Evolutionary conservation across 2,797 vertebrate genomes (phyloP), one percentile per base, ranked within the genome.

Genomic region (Pygocentrus nattereri): DNA sequence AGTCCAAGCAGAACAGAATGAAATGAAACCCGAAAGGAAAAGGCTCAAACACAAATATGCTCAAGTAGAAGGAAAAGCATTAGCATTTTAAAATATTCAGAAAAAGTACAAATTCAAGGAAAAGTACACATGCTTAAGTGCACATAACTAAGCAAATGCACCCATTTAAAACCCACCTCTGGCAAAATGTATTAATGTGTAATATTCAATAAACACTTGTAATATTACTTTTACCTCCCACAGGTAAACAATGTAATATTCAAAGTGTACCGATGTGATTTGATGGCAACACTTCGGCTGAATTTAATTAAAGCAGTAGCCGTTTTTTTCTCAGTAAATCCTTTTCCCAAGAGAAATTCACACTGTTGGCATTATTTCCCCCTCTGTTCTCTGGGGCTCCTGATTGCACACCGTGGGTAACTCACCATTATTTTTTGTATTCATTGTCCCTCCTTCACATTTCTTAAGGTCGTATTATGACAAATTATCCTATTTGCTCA

Each of bases 381-480:
- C 58, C 86, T 81, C 76, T 78, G 73, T 78, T 44, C 41, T 12
- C 12, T 41, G 8, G 81, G 72, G 74, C 82, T 81, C 80, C 83
- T 86, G 84, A 89, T 82, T 84, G 80, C 80, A 85, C 85, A 76
- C 75, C 75, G 72, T 62, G 64, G 72, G 78, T 89, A 88, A 87
- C 86, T 81, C 83, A 77, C 87, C 85, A 88, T 86, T 88, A 87
- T 78, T 84, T 81, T 85, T 87, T 84, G 73, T 78, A 70, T 78
- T 83, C 75, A 81, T 75, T 70, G 82, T 85, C 76, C 75, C 68
- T 76, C 72, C 76, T 68, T 54, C 25, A 84, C 61, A 82, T 83
- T 82, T 87, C 82, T 75, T 87, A 86, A 83, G 80, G 84, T 83
- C 85, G 82, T 80, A 87, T 87, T 85, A 85, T 85, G 87, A 87